These are phyloP conservation scores for Leptatherina wallacei DNA, from an alignment of 2,797 vertebrate species.

Conservation along the genomic window DNA sequence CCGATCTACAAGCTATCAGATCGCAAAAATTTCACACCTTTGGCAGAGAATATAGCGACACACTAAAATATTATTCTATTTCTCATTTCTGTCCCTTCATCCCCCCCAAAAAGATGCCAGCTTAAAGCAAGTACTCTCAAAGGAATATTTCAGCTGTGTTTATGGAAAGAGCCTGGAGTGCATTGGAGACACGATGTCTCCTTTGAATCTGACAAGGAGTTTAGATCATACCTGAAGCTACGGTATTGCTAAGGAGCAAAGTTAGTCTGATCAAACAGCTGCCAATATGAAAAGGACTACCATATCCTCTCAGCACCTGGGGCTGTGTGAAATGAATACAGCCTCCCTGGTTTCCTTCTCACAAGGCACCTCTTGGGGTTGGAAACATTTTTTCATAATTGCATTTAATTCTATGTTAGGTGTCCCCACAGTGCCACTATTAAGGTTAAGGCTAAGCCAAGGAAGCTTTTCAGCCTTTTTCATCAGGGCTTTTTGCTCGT, in stretches of 20 bases:
- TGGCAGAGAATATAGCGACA: constrained; percentile 38
- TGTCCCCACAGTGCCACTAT: constrained; percentile 73
- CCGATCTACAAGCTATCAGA: constrained; percentile 64
- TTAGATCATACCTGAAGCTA: constrained; percentile 75
- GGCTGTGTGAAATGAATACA: constrained; percentile 74
- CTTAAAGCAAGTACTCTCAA: constrained; percentile 36
- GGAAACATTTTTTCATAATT: constrained; percentile 83
- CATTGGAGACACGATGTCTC: constrained; percentile 65
- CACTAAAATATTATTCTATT: constrained; percentile 15
- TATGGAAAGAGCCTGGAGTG: constrained; percentile 75
- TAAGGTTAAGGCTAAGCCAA: constrained; percentile 71
- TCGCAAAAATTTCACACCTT: constrained; percentile 51
- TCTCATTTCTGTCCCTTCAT: background rate
- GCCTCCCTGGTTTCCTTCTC: constrained; percentile 64
- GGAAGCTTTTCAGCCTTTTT: constrained; percentile 71
- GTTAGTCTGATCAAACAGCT: constrained; percentile 78
- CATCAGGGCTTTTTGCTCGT: constrained; percentile 60
- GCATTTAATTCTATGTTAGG: constrained; percentile 81
- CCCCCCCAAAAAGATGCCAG: constrained; percentile 29
- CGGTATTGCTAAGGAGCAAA: constrained; percentile 47
- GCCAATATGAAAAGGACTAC: constrained; percentile 78
- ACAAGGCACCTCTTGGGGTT: constrained; percentile 64
- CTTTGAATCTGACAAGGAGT: constrained; percentile 74
- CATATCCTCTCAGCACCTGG: constrained; percentile 71
- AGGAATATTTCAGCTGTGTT: constrained; percentile 67